Percentiles rank a stretch among this genome's conserved stretches.
These are phyloP conservation scores for Nanorana parkeri DNA, from an alignment of 2,113 vertebrate species.

Conservation along the genomic window DNA sequence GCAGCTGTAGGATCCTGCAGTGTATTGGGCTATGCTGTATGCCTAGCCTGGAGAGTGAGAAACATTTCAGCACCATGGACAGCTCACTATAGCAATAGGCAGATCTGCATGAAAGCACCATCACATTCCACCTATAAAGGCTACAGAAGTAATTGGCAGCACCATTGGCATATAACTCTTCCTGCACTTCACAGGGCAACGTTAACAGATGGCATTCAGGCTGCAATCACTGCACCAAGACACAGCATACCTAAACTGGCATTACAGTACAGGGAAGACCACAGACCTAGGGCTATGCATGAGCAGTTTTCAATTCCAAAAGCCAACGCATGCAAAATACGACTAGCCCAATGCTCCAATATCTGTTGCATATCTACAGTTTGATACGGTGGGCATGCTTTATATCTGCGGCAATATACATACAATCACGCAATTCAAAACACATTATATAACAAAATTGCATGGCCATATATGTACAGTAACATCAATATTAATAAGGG, in stretches of 20 bases:
- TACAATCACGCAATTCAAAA: no score
- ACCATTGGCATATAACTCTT: background rate
- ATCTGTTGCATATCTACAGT: background rate
- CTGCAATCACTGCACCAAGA: conserved; percentile 38
- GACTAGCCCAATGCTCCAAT: background rate
- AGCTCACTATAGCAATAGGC: conserved; percentile 2
- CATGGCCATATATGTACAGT: no score
- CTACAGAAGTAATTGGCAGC: background rate
- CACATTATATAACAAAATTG: no score
- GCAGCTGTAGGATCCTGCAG: conserved; percentile 26
- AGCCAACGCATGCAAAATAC: background rate
- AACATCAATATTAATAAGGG: no score
- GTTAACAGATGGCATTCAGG: background rate
- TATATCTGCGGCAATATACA: no score
- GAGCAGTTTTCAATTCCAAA: background rate
- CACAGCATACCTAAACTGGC: background rate
- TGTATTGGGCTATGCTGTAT: conserved; percentile 16
- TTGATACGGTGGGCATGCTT: no score
- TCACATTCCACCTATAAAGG: background rate
- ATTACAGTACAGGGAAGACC: background rate
- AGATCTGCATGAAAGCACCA: background rate
- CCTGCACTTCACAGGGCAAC: background rate
- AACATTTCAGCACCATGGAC: conserved; percentile 36
- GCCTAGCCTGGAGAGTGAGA: conserved; percentile 5
- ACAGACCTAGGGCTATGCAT: background rate